A percentile compares a stretch with the other conserved stretches of the same genome.
These are phyloP conservation scores for Rhinolophus ferrumequinum DNA, from an alignment of 2,113 vertebrate genomes.

Conservation along the genomic window DNA sequence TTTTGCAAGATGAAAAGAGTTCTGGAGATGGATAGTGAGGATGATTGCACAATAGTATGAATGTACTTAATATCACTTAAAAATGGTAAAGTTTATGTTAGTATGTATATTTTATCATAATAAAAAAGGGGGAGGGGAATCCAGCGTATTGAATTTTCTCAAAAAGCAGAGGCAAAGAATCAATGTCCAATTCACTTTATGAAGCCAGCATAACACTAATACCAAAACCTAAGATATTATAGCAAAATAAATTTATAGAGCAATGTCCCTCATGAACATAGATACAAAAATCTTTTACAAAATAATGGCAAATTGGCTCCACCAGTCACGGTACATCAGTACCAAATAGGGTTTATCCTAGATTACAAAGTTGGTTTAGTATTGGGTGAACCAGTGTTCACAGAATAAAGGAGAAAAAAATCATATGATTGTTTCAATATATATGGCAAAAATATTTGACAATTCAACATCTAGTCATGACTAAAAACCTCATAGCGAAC, in stretches of 20 bases:
- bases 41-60: not conserved
- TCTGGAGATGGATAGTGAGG: not conserved
- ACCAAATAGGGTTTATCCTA: not conserved
- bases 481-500: not conserved
- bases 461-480: not conserved
- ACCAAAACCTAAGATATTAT: not conserved
- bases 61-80: not conserved
- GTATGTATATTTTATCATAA: not conserved
- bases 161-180: not conserved
- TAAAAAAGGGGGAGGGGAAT: not conserved
- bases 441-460: not conserved
- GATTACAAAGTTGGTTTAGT: not conserved
- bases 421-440: not conserved
- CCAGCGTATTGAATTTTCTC: not conserved
- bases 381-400: not conserved
- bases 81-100: not conserved
- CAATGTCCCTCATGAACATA: not conserved
- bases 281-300: not conserved
- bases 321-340: not conserved
- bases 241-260: not conserved
- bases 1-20: not conserved
- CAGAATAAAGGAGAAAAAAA: not conserved
- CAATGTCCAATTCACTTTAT: not conserved
- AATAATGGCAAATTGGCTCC: not conserved
- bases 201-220: not conserved